These are phyloP conservation scores for Adrianichthys oophorus DNA, from an alignment of 2,797 vertebrate genomes.

Conservation along the genomic window DNA sequence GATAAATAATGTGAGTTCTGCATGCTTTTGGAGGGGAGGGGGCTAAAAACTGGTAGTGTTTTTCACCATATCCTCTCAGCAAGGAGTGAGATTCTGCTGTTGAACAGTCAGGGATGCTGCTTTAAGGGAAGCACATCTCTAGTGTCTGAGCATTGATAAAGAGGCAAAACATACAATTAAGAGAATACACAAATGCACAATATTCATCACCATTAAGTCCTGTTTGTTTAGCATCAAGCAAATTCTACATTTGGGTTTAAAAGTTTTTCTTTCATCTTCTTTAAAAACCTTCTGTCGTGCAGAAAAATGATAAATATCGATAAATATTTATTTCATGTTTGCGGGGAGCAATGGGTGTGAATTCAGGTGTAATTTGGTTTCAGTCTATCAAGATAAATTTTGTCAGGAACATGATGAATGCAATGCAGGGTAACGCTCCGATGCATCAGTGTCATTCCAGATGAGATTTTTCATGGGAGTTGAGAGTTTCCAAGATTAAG, in stretches of 20 bases:
- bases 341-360: constrained; percentile 74
- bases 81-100: constrained; percentile 26
- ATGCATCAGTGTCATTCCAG: constrained; percentile 83
- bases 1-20: constrained; percentile 73
- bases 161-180: neutral
- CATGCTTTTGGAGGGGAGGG: constrained; percentile 60
- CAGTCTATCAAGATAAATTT: constrained; percentile 84
- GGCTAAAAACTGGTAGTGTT: no score
- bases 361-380: constrained; percentile 83
- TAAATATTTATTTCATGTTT: constrained; percentile 76
- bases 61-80: constrained; percentile 30
- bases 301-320: constrained; percentile 58
- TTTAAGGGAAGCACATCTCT: constrained; percentile 4
- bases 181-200: neutral
- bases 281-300: constrained; percentile 36
- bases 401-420: constrained; percentile 81
- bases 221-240: constrained; percentile 1
- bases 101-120: constrained; percentile 24
- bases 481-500: constrained; percentile 82
- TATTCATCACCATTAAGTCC: neutral
- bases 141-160: no score
- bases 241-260: constrained; percentile 16
- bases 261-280: constrained; percentile 43
- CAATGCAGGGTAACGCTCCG: constrained; percentile 64
- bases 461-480: constrained; percentile 81